Percentiles rank a stretch among this genome's conserved stretches.
phyloP scores from a whole-genome alignment of 2,888 invertebrate genomes.

The Ochlodes sylvanus region DNA sequence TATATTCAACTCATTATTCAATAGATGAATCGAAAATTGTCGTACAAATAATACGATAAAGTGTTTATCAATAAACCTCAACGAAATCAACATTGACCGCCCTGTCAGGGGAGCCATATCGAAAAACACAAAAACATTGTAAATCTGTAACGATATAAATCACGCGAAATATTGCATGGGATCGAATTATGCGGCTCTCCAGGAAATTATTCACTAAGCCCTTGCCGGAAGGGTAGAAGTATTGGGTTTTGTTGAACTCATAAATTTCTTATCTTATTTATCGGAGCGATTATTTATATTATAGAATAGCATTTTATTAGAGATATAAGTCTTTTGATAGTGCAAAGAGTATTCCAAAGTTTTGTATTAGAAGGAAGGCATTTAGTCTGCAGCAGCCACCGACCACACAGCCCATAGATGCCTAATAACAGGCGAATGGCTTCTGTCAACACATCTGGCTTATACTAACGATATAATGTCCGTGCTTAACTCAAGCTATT shows the following conservation, averaged over 20 bases:
- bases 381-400: too few species aligned
- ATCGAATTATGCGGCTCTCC: conserved; percentile 14
- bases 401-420: too few species aligned
- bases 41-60: too few species aligned
- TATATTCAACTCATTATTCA: too few species aligned
- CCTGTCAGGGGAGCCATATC: background rate
- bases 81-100: too few species aligned
- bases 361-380: too few species aligned
- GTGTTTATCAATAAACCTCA: too few species aligned
- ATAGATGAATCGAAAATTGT: too few species aligned
- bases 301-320: background rate
- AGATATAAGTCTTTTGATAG: background rate
- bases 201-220: conserved; percentile 32
- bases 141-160: conserved; percentile 11
- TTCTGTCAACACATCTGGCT: too few species aligned
- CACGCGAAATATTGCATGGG: conserved; percentile 5
- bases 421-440: too few species aligned
- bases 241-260: conserved; percentile 42
- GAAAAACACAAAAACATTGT: background rate
- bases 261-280: conserved; percentile 41
- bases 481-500: too few species aligned
- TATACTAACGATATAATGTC: too few species aligned
- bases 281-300: conserved; percentile 1
- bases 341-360: background rate
- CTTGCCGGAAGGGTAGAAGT: conserved; percentile 44